Evolutionary conservation across 2,888 invertebrate genomes (phyloP), one percentile per base, ranked within the genome.

Genomic region (Drosophila buzzatii): DNA sequence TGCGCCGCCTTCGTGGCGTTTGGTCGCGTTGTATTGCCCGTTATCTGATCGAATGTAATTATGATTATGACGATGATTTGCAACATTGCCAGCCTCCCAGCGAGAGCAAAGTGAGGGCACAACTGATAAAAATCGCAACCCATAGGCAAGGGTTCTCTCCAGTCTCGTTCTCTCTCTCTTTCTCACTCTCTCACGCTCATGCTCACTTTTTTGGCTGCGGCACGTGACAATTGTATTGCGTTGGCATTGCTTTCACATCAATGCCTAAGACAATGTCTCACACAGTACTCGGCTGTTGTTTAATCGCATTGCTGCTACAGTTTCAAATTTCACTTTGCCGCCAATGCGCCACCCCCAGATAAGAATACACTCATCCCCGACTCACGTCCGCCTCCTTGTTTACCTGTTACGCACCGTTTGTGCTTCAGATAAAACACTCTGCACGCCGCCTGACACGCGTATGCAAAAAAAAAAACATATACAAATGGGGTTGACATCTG

Each of bases 1-100:
- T 79, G 76, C 57, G 89, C 73, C 70, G 75, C 73, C 71, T 74
- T 72, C 52, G 55, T 70, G 69, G 47, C 39, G 67, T n/a, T 59
- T 47, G 62, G 62, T 71, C 70, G 70, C 66, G 68, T 51, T 63
- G 56, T 72, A 71, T 61, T 65, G 72, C 44, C 62, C 59, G 86
- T 79, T 87, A 90, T 87, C 86, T 87, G 86, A 87, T 87, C 86
- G 90, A 86, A 85, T 88, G 86, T 87, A 87, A 87, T 87, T 87
- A 87, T 90, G 86, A 87, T 87, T 87, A 90, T 90, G 89, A 83
- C 89, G 76, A 81, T 90, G 86, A 87, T 87, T 87, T 87, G 86
- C 90, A 81, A 81, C 90, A 83, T 85, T 76, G 76, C 75, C 77
- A 65, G 79, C 75, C 77, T 65, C 67, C 64, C 41, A 44, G 23